phyloP scores from a whole-genome alignment of 2,888 invertebrate species.

The Eristalis pertinax region DNA sequence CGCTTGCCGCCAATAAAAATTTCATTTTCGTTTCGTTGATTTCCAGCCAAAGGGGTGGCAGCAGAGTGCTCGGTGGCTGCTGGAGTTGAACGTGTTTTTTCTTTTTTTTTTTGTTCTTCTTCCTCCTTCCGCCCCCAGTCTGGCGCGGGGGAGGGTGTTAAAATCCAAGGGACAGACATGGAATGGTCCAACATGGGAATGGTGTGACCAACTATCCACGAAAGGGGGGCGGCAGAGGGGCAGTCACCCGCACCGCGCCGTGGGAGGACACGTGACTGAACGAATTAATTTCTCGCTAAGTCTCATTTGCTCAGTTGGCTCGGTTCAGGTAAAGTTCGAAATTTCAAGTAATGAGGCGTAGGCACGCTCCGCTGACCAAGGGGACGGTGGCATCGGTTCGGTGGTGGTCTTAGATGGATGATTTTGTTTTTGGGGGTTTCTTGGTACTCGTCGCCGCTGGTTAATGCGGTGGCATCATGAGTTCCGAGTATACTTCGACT shows the following conservation, averaged over 20 bases:
- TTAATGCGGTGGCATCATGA: neutral
- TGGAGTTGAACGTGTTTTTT: neutral
- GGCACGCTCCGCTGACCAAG: conserved; percentile 50
- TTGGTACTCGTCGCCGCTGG: neutral
- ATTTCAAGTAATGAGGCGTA: conserved; percentile 52
- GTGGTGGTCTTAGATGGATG: conserved; percentile 29
- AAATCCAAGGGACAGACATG: conserved; percentile 9
- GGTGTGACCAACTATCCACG: conserved; percentile 48
- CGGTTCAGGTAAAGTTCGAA: conserved; percentile 15
- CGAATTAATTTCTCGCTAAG: conserved; percentile 50
- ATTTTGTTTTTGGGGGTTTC: conserved; percentile 35
- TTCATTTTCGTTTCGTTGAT: conserved; percentile 56
- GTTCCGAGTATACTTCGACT: neutral
- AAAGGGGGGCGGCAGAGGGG: neutral
- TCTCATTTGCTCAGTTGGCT: conserved; percentile 51
- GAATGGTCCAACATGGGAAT: conserved; percentile 2
- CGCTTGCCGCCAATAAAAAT: conserved; percentile 11
- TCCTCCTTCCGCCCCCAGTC: neutral
- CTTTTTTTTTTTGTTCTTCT: neutral
- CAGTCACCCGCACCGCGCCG: neutral
- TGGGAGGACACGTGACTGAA: conserved; percentile 49
- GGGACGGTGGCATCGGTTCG: conserved; percentile 15
- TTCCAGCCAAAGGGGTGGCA: neutral
- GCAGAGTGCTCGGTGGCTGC: neutral
- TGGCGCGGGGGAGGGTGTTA: neutral